A percentile compares a stretch with the other conserved stretches of the same genome.
phyloP scores from a whole-genome alignment of 2,888 invertebrate genomes.

The Drosophila emarginata region DNA sequence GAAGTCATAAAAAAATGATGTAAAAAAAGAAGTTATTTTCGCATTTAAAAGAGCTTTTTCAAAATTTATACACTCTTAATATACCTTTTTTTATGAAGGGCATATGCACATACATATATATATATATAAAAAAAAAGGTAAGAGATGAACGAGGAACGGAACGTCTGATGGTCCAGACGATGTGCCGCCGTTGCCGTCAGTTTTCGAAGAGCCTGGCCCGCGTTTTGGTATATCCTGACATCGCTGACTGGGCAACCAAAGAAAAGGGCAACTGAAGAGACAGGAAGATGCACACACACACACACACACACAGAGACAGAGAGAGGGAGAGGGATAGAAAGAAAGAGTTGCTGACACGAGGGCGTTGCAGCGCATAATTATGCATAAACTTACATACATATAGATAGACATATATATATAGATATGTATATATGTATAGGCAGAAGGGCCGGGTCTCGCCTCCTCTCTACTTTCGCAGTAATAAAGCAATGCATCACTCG shows the following conservation, averaged over 20 bases:
- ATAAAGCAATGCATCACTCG: slow-evolving; percentile 78
- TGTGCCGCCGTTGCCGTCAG: slow-evolving; percentile 30
- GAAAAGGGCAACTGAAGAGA: neutral
- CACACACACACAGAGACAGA: neutral
- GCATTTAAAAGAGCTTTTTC: too few species aligned
- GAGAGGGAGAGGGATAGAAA: neutral
- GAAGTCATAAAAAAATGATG: too few species aligned
- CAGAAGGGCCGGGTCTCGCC: slow-evolving; percentile 24
- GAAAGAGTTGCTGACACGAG: slow-evolving; percentile 72
- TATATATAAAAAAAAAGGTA: slow-evolving; percentile 30
- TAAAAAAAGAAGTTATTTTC: too few species aligned
- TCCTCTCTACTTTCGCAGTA: slow-evolving; percentile 56
- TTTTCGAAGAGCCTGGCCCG: slow-evolving; percentile 29
- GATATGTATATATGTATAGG: neutral
- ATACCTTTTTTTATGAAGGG: neutral
- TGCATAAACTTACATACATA: slow-evolving; percentile 50
- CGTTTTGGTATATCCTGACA: slow-evolving; percentile 15
- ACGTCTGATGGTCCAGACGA: slow-evolving; percentile 37
- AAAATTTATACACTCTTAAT: neutral
- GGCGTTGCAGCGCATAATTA: slow-evolving; percentile 80
- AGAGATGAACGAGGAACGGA: slow-evolving; percentile 23
- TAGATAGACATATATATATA: slow-evolving; percentile 53
- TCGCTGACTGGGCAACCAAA: slow-evolving; percentile 54
- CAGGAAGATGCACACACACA: neutral
- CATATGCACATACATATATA: too few species aligned